These are phyloP conservation scores for Meloidogyne floridensis DNA, from an alignment of 1,140 invertebrate species.

Conservation along the genomic window DNA sequence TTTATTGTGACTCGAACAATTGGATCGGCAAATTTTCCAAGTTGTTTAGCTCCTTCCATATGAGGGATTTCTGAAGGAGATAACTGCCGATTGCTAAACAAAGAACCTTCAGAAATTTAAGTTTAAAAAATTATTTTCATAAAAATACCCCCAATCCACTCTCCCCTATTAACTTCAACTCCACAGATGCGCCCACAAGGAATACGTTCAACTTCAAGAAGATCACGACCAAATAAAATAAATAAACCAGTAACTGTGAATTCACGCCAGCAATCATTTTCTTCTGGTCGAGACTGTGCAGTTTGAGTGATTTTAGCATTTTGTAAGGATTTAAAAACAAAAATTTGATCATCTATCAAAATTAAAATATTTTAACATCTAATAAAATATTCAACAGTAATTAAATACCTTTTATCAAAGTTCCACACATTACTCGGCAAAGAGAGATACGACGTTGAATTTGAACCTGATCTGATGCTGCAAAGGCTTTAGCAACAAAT, in stretches of 20 bases:
- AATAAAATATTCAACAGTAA: background rate
- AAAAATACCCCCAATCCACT: slow-evolving; percentile 24
- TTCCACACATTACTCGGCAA: slow-evolving; percentile 57
- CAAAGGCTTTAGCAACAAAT: slow-evolving; percentile 53
- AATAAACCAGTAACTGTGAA: slow-evolving; percentile 78
- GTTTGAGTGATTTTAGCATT: background rate
- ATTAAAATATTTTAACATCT: background rate
- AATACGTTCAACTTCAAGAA: slow-evolving; percentile 78
- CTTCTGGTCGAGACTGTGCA: background rate
- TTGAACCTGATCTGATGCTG: slow-evolving; percentile 27
- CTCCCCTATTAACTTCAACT: slow-evolving; percentile 77
- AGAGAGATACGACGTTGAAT: slow-evolving; percentile 45
- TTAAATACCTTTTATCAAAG: slow-evolving; percentile 38
- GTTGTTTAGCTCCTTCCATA: slow-evolving; percentile 66
- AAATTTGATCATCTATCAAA: background rate
- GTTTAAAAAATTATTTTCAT: background rate
- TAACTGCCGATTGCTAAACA: slow-evolving; percentile 23
- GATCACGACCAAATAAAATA: slow-evolving; percentile 88
- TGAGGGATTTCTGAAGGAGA: slow-evolving; percentile 62
- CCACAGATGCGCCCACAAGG: slow-evolving; percentile 85
- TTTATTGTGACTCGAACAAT: slow-evolving; percentile 88
- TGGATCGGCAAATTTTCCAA: slow-evolving; percentile 69
- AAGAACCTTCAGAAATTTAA: slow-evolving; percentile 29
- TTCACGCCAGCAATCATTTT: slow-evolving; percentile 10
- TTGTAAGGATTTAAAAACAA: slow-evolving; percentile 5